phyloP scores from a whole-genome alignment of 2,888 invertebrate species.

The Temnothorax rugatulus region DNA sequence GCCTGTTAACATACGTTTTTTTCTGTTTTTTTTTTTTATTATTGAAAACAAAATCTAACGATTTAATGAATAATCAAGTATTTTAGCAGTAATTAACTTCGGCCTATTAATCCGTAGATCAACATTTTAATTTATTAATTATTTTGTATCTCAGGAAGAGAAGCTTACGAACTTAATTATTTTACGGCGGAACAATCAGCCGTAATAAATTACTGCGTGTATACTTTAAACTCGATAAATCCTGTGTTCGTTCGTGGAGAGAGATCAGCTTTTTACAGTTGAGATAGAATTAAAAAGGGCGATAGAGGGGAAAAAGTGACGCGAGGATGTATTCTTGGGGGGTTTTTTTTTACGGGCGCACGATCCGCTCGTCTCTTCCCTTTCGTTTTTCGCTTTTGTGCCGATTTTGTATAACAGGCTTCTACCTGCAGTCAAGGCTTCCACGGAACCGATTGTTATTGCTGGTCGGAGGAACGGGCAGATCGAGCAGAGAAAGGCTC shows the following conservation, averaged over 20 bases:
- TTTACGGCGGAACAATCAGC: background rate
- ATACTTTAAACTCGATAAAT: background rate
- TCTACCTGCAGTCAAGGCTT: constrained; percentile 78
- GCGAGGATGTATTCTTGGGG: constrained; percentile 64
- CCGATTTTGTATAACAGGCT: constrained; percentile 78
- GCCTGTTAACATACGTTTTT: too few relatives aligned
- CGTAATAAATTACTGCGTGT: background rate
- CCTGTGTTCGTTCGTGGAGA: background rate
- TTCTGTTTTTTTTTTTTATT: too few relatives aligned
- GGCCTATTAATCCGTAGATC: too few relatives aligned
- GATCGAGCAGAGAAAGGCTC: constrained; percentile 70
- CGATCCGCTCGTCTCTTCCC: constrained; percentile 49
- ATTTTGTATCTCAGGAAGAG: background rate
- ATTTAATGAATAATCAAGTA: too few relatives aligned
- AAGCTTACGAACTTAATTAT: background rate
- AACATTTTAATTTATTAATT: too few relatives aligned
- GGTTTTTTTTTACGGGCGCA: constrained; percentile 53
- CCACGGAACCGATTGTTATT: constrained; percentile 78
- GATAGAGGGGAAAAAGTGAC: constrained; percentile 36
- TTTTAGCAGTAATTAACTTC: too few relatives aligned
- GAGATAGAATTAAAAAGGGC: background rate
- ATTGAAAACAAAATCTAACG: too few relatives aligned
- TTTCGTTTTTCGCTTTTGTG: constrained; percentile 71
- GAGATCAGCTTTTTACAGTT: background rate
- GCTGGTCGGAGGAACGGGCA: constrained; percentile 65